Evolutionary conservation across 2,113 vertebrate species (phyloP), one percentile per base, ranked within the genome.

Genomic region (Mugil cephalus): DNA sequence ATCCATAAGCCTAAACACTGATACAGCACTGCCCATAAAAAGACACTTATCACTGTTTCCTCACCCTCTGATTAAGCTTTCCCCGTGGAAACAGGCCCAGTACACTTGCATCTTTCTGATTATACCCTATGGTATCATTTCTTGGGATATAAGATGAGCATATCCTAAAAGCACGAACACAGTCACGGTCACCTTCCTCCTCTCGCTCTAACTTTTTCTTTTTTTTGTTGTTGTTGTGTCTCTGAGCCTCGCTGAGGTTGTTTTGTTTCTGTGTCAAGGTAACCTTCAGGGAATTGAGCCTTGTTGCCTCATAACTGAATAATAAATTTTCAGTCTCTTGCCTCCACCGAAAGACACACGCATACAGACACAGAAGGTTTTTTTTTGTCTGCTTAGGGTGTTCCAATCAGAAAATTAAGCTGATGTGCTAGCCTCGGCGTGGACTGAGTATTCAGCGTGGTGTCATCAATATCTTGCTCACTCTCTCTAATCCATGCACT

Each of bases 271-370:
- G 39, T 82, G 77, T 74, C 82, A 74, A 77, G 69, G 78, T 82
- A 83, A 88, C 86, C 84, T 90, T 91, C 73, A 80, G 77, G 79
- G 85, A 64, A 75, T 68, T 50, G 46, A 59, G 68, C 59, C 43
- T 64, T 60, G 53, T 73, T 60, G 52, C 75, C 59, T 55, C 45
- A 39, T 17, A 38, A 48, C 68, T 66, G 45, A 86, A 80, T 83
- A 80, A 82, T 77, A 52, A 78, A 62, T 82, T 74, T 83, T 51
- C 53, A 46, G 48, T 63, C 76, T 60, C 46, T 11, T 53, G 50
- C 47, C 61, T 64, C 39, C 42, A 39, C 3, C 3, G 45, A 52
- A 55, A 68, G 58, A 52, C 63, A 35, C 8, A 21, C 42, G 14
- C 10, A 2, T 15, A 55, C 48, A 10, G 24, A 10, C 39, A 42